phyloP scores from a whole-genome alignment of 2,113 vertebrate species.

The Ailurus styani region DNA sequence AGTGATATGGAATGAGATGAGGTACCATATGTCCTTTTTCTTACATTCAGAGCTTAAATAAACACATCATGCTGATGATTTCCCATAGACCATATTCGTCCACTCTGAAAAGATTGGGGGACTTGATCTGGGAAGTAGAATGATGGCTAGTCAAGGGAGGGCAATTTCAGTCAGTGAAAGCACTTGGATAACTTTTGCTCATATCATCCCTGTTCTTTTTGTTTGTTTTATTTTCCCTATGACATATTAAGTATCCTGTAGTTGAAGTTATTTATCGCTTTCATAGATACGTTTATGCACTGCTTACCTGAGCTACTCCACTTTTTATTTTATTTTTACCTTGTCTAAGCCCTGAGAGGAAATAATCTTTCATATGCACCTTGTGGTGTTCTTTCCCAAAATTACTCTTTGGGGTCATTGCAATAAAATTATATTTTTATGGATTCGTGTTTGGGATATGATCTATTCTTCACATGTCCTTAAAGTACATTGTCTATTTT shows the following conservation, averaged over 20 bases:
- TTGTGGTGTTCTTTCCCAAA: background rate
- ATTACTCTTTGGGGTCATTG: background rate
- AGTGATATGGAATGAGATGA: background rate
- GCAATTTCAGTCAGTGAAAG: background rate
- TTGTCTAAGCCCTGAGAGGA: background rate
- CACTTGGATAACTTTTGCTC: background rate
- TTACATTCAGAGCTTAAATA: background rate
- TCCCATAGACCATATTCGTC: background rate
- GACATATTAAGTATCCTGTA: background rate
- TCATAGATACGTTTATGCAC: background rate
- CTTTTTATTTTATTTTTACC: background rate
- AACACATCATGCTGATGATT: background rate
- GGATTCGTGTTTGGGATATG: background rate
- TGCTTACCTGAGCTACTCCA: background rate
- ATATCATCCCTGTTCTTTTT: background rate
- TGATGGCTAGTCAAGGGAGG: background rate
- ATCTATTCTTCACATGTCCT: background rate
- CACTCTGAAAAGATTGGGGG: background rate
- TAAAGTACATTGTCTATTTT: background rate
- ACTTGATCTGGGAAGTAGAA: background rate
- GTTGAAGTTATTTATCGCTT: conserved; percentile 20
- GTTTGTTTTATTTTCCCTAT: background rate
- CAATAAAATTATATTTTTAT: background rate
- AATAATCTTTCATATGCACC: background rate
- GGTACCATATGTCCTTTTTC: background rate